Evolutionary conservation across 2,797 vertebrate species (phyloP), one percentile per base, ranked within the genome.

Genomic region (Coracias cyanogaster): DNA sequence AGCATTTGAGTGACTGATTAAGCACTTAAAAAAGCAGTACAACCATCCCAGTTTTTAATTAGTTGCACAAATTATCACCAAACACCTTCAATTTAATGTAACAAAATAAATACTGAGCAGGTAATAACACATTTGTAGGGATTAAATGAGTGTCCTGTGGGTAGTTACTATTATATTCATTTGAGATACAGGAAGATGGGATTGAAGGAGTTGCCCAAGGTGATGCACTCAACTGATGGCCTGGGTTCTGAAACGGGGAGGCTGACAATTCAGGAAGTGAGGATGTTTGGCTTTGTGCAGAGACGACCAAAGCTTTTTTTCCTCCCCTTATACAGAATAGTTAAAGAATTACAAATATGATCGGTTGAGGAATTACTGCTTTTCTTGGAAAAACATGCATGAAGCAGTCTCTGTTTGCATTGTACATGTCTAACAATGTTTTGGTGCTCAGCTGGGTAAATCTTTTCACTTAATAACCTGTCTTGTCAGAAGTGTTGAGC

Each of bases 1-100:
- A 96, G 71, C 89, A 93, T 91, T 97, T 91, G 58, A 88, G 77
- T 94, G 94, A 95, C 95, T 94, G 95, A 95, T 97, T 82, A 97
- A 95, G 74, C 86, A 81, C 89, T 96, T 94, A 48, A 86, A 95
- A 97, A 94, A 95, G 76, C 92, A 93, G 89, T 64, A 84, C 73
- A 88, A 70, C 64, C 61, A 94, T 83, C 20, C 8, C 73, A 76
- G 90, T 88, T 97, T 97, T 96, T 97, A 97, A 97, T 97, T 96
- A 95, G 91, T 95, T 95, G 77, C 86, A 96, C 93, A 93, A 96
- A 96, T 96, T 96, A 94, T 93, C 89, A 95, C 46, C 28, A 83
- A 94, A 91, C 80, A 82, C 77, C 2, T 0, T 95, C 96, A 96
- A 96, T 92, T 89, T 93, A 94, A 89, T 76, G 80, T 76, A 86